A percentile compares a stretch with the other conserved stretches of the same genome.
These are phyloP conservation scores for Schizopygopsis pylzovi DNA, from an alignment of 2,797 vertebrate species.

Conservation along the genomic window DNA sequence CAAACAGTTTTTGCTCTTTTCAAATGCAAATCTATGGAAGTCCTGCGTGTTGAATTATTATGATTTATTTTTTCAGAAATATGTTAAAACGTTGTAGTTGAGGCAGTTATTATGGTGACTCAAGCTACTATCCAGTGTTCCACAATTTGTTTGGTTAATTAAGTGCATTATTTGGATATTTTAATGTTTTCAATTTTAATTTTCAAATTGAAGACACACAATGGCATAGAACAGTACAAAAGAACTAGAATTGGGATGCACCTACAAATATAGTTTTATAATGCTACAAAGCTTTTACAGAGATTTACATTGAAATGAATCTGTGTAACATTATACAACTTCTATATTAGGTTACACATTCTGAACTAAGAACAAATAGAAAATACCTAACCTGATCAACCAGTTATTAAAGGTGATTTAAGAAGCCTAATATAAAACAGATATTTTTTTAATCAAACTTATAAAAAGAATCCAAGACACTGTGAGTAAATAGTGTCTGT, in stretches of 20 bases:
- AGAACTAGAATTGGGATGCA: background rate
- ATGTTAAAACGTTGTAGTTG: background rate
- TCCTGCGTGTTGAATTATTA: background rate
- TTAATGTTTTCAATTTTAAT: background rate
- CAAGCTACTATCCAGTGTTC: background rate
- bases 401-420: background rate
- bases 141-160: background rate
- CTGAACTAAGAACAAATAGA: background rate
- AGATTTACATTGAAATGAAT: background rate
- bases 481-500: conserved; percentile 23
- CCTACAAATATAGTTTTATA: background rate
- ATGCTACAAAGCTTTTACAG: background rate
- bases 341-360: background rate
- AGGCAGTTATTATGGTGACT: background rate
- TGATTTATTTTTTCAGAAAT: background rate
- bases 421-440: background rate
- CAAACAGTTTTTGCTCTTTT: background rate
- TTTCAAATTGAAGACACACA: background rate
- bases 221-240: background rate
- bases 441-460: conserved; percentile 56
- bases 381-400: background rate
- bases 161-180: background rate
- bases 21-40: background rate
- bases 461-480: conserved; percentile 36
- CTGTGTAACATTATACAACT: background rate